phyloP scores from a whole-genome alignment of 2,888 invertebrate genomes.

The Ormyrus nitidulus region DNA sequence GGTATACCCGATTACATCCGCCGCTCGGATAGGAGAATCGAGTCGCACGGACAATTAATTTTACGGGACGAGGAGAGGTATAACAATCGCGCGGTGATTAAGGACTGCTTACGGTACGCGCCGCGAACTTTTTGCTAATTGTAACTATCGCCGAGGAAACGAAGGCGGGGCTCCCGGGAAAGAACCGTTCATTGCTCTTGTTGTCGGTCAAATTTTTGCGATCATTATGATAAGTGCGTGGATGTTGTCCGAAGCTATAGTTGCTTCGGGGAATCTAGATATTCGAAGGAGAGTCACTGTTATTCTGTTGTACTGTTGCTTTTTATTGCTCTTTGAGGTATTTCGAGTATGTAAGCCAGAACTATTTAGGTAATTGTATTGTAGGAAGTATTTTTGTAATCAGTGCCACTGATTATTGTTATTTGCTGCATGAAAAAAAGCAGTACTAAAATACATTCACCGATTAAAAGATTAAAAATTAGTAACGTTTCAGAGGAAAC shows the following conservation, averaged over 20 bases:
- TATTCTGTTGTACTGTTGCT: too few relatives aligned
- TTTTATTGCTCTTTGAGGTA: too few relatives aligned
- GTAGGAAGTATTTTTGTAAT: not conserved
- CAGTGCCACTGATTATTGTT: not conserved
- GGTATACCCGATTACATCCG: conserved; percentile 6
- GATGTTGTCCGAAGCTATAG: too few relatives aligned
- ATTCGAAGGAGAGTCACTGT: too few relatives aligned
- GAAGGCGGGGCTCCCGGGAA: too few relatives aligned
- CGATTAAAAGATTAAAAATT: too few relatives aligned
- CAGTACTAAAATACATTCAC: too few relatives aligned
- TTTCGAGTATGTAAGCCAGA: not conserved
- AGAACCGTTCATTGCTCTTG: too few relatives aligned
- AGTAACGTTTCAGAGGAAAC: too few relatives aligned
- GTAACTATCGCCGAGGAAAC: not conserved
- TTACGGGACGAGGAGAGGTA: conserved; percentile 15
- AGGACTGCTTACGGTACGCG: conserved; percentile 19
- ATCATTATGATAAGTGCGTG: too few relatives aligned
- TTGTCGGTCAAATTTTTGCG: too few relatives aligned
- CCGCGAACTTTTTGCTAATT: not conserved
- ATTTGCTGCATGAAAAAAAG: not conserved
- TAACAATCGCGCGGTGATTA: not conserved
- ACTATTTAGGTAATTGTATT: not conserved
- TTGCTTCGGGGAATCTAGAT: too few relatives aligned
- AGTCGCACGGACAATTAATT: not conserved
- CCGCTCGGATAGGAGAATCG: not conserved